These are phyloP conservation scores for Rambutsinella grinnellia DNA, from an alignment of 2,888 invertebrate genomes.

Conservation along the genomic window DNA sequence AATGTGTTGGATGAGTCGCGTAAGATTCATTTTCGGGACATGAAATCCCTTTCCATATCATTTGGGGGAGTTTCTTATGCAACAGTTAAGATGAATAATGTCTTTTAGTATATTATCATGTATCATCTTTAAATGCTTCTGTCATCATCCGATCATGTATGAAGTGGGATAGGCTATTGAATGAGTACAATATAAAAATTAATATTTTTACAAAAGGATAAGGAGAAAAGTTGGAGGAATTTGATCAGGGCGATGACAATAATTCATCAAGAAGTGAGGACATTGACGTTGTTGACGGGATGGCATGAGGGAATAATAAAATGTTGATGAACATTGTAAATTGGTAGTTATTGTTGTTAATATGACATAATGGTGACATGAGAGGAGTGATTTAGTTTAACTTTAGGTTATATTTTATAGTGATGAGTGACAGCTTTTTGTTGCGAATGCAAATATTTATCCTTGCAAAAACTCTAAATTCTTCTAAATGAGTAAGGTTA, in stretches of 20 bases:
- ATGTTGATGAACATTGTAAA: not conserved
- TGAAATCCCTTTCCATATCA: not conserved
- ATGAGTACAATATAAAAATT: not conserved
- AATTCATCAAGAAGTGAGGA: not conserved
- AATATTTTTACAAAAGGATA: not conserved
- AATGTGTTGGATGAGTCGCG: constrained; percentile 1
- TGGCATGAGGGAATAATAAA: not conserved
- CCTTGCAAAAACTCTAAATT: too few relatives aligned
- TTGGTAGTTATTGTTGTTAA: not conserved
- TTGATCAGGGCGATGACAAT: not conserved
- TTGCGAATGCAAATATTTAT: too few relatives aligned
- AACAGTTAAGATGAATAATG: not conserved
- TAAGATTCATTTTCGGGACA: not conserved
- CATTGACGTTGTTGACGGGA: not conserved
- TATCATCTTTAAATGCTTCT: not conserved
- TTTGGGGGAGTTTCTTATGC: not conserved
- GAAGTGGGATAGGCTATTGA: not conserved
- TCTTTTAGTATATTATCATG: not conserved
- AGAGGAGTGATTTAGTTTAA: not conserved
- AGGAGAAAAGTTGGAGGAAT: not conserved
- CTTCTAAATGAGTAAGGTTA: too few relatives aligned
- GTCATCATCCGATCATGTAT: not conserved
- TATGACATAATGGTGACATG: constrained; percentile 18
- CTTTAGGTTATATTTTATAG: not conserved
- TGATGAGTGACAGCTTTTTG: not conserved